phyloP scores from a whole-genome alignment of 2,888 invertebrate species.

The Agelastica alni region DNA sequence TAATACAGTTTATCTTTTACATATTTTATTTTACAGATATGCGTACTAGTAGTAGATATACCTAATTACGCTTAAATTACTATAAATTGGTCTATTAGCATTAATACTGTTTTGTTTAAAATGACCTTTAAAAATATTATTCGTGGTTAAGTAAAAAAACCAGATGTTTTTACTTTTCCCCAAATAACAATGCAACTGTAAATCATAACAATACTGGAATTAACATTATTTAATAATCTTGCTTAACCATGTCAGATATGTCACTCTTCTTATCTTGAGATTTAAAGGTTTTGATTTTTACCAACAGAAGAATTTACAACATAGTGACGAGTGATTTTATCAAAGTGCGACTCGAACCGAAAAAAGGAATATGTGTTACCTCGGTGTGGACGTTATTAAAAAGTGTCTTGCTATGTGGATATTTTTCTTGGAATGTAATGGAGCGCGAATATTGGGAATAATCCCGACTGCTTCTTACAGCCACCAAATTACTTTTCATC shows the following conservation, averaged over 20 bases:
- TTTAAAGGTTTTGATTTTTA: not conserved
- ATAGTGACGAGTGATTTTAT: not conserved
- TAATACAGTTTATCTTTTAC: too few species aligned
- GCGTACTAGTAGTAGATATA: too few species aligned
- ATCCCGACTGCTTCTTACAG: slow-evolving; percentile 47
- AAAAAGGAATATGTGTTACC: too few species aligned
- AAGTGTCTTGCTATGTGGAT: not conserved
- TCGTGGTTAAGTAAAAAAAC: too few species aligned
- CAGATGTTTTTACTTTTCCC: too few species aligned
- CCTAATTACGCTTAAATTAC: too few species aligned
- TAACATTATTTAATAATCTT: not conserved
- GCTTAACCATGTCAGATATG: slow-evolving; percentile 7
- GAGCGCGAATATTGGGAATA: slow-evolving; percentile 37
- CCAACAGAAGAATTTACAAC: not conserved
- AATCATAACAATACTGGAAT: not conserved
- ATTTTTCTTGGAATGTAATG: slow-evolving; percentile 2
- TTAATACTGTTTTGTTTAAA: too few species aligned
- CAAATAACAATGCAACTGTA: not conserved
- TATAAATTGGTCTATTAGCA: too few species aligned
- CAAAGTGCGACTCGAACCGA: not conserved
- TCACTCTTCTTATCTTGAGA: slow-evolving; percentile 6
- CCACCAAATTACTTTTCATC: slow-evolving; percentile 58
- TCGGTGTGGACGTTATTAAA: not conserved
- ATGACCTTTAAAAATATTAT: too few species aligned
- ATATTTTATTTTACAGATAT: too few species aligned